Evolutionary conservation across 2,797 vertebrate genomes (phyloP), one percentile per base, ranked within the genome.

Genomic region (Sebastes elongatus): DNA sequence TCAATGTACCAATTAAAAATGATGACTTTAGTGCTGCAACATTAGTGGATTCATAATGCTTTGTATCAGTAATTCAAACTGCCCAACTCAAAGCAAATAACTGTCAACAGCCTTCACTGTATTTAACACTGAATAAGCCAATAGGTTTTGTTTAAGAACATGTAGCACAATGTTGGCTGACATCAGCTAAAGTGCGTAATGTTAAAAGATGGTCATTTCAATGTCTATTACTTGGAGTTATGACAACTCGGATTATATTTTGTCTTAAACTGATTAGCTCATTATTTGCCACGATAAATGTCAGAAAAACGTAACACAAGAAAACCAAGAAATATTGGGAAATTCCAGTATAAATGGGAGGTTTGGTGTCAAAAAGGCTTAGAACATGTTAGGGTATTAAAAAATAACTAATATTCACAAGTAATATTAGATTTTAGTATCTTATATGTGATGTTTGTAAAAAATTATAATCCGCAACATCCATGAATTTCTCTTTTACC

Each of bases 401-500:
- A 42, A 42, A 42, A 42, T 6, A 42, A 42, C 0, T 42, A 42
- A 42, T 32, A 32, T 55, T 30, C 7, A 52, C 25, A 68, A 0
- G n/a, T 22, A 9, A 32, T 23, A 22, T 30, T 49, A n/a, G 6
- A 66, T 20, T n/a, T 8, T 7, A 4, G 7, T 25, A 10, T 27
- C 9, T 20, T 32, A 4, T 6, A 8, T 6, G 38, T 35, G 25
- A 32, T 56, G 3, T 70, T 38, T 56, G 1, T 25, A 42, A 42
- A 2, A 42, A 0, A 30, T 10, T 20, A n/a, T 55, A 63, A 32
- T 75, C 18, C 2, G 4, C 10, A 1, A 42, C 4, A 71, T 53
- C 13, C 30, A 35, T 25, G 1, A 38, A 30, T 27, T 55, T 28
- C 20, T 63, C n/a, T 33, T 3, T 79, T 85, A 94, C 94, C 90